phyloP scores from a whole-genome alignment of 2,797 vertebrate genomes.

The Australoheros facetus region DNA sequence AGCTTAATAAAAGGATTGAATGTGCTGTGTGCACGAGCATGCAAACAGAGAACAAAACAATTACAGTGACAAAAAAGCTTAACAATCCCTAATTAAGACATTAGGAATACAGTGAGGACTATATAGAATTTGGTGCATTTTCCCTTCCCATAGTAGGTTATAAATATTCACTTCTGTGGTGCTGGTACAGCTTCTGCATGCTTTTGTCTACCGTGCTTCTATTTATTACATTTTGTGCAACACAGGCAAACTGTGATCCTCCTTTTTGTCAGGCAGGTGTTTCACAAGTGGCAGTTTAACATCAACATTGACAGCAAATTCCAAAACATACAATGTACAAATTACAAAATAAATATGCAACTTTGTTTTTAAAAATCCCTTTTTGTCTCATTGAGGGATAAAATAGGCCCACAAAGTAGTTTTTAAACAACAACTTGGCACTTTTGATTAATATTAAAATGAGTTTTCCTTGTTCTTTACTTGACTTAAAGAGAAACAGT shows the following conservation, averaged over 20 bases:
- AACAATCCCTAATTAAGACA: constrained; percentile 14
- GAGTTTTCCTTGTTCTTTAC: constrained; percentile 20
- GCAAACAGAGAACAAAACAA: constrained; percentile 47
- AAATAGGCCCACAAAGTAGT: constrained; percentile 38
- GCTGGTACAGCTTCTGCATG: constrained; percentile 58
- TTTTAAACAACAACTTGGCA: constrained; percentile 46
- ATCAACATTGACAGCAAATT: constrained; percentile 48
- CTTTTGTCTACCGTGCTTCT: constrained; percentile 63
- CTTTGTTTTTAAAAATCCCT: background rate
- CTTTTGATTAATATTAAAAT: constrained; percentile 45
- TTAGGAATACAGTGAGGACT: constrained; percentile 1
- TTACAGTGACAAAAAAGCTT: constrained; percentile 35
- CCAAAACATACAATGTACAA: constrained; percentile 55
- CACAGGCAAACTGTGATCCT: constrained; percentile 21
- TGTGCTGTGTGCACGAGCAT: constrained; percentile 50
- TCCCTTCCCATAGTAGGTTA: constrained; percentile 26
- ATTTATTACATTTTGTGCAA: constrained; percentile 60
- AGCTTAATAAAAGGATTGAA: constrained; percentile 23
- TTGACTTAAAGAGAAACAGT: constrained; percentile 25
- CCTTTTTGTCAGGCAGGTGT: background rate
- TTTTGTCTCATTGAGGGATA: constrained; percentile 32
- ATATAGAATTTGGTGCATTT: constrained; percentile 21
- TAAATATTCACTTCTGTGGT: constrained; percentile 41
- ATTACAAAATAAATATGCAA: constrained; percentile 67
- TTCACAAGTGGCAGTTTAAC: constrained; percentile 48